phyloP scores from a whole-genome alignment of 2,113 vertebrate species.

The Paramisgurnus dabryanus region DNA sequence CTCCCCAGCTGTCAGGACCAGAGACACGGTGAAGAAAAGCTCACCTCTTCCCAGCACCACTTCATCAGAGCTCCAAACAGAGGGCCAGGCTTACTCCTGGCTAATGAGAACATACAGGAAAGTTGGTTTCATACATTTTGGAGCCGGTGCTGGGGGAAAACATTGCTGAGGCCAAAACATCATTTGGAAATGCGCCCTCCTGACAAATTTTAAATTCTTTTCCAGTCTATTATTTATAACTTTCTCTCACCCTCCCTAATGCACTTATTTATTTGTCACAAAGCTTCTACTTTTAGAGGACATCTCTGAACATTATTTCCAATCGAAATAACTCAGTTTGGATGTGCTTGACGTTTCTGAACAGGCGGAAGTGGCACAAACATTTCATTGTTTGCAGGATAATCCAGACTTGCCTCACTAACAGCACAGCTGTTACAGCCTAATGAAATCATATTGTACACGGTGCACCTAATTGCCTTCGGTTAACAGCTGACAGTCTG shows the following conservation, averaged over 20 bases:
- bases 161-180: constrained; percentile 32
- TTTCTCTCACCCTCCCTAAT: constrained; percentile 5
- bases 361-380: constrained; percentile 25
- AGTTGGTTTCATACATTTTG: constrained; percentile 48
- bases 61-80: constrained; percentile 54
- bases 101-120: constrained; percentile 52
- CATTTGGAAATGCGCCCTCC: constrained; percentile 25
- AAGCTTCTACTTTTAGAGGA: constrained; percentile 26
- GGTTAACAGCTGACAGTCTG: constrained; percentile 44
- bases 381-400: constrained; percentile 33
- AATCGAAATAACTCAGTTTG: constrained; percentile 31
- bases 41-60: constrained; percentile 48
- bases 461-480: constrained; percentile 33
- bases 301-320: constrained; percentile 24
- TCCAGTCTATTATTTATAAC: constrained; percentile 21
- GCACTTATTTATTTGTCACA: constrained; percentile 37
- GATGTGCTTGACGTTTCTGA: constrained; percentile 37
- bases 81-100: constrained; percentile 39
- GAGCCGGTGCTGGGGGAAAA: constrained; percentile 35
- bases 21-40: constrained; percentile 48
- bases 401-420: constrained; percentile 50
- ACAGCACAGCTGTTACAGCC: constrained; percentile 48
- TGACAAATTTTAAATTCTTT: constrained; percentile 42
- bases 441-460: constrained; percentile 50
- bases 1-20: constrained; percentile 57